phyloP scores from a whole-genome alignment of 2,113 vertebrate species.

The Equus przewalskii region DNA sequence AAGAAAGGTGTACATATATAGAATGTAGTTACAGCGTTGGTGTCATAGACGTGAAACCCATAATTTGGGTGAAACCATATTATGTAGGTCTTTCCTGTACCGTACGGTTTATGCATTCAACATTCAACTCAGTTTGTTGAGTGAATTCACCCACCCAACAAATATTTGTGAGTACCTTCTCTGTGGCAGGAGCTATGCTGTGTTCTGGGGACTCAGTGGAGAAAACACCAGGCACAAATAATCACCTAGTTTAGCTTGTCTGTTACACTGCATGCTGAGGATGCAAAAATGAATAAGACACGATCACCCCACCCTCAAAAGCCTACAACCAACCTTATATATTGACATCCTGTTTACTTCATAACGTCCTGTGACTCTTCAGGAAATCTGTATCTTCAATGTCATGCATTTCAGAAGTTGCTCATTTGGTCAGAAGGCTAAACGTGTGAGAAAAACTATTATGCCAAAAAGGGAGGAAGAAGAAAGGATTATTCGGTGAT shows the following conservation, averaged over 20 bases:
- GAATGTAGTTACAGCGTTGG: neutral
- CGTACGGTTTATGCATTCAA: neutral
- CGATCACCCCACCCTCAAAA: neutral
- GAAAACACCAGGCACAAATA: neutral
- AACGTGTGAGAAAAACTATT: neutral
- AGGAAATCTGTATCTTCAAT: constrained; percentile 16
- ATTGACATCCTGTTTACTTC: neutral
- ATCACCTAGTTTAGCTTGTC: neutral
- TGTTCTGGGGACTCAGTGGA: neutral
- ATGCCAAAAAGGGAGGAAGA: neutral
- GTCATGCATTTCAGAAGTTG: neutral
- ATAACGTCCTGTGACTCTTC: neutral
- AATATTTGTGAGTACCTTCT: neutral
- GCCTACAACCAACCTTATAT: neutral
- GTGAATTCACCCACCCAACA: neutral
- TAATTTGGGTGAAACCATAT: neutral
- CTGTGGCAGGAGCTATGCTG: neutral
- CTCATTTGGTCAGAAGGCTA: neutral
- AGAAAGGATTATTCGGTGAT: neutral
- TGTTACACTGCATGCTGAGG: neutral
- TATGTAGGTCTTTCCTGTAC: neutral
- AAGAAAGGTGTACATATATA: neutral
- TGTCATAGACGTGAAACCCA: neutral
- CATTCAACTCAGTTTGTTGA: neutral
- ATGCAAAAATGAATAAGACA: neutral